Percentiles rank a stretch among this genome's conserved stretches.
These are phyloP conservation scores for Falco naumanni DNA, from an alignment of 2,797 vertebrate genomes.

Conservation along the genomic window DNA sequence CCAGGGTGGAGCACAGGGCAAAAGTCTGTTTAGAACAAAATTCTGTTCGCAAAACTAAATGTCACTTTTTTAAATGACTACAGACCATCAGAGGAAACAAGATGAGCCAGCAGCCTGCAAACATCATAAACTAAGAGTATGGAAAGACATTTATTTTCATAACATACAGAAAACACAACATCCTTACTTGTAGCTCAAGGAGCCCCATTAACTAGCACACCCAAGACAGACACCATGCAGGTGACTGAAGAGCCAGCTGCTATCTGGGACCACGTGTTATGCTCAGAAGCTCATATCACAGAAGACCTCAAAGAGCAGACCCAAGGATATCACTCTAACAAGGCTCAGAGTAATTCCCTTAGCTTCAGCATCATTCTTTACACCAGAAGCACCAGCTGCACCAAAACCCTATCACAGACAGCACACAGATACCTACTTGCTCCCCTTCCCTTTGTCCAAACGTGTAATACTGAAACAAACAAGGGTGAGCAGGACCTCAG, in stretches of 20 bases:
- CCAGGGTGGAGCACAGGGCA: neutral
- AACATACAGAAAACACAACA: neutral
- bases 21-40: neutral
- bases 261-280: neutral
- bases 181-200: neutral
- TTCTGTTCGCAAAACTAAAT: neutral
- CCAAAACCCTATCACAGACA: accelerated
- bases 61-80: neutral
- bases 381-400: neutral
- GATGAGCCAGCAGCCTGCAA: neutral
- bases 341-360: neutral
- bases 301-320: neutral
- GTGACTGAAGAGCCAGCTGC: neutral
- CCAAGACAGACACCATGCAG: neutral
- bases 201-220: neutral
- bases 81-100: neutral
- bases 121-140: neutral
- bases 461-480: neutral
- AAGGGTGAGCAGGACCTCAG: neutral
- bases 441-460: neutral
- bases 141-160: neutral
- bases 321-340: neutral
- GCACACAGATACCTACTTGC: neutral
- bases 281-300: neutral
- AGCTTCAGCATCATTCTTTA: neutral